phyloP scores from a whole-genome alignment of 2,797 vertebrate genomes.

The Dendrocincla fuliginosa region DNA sequence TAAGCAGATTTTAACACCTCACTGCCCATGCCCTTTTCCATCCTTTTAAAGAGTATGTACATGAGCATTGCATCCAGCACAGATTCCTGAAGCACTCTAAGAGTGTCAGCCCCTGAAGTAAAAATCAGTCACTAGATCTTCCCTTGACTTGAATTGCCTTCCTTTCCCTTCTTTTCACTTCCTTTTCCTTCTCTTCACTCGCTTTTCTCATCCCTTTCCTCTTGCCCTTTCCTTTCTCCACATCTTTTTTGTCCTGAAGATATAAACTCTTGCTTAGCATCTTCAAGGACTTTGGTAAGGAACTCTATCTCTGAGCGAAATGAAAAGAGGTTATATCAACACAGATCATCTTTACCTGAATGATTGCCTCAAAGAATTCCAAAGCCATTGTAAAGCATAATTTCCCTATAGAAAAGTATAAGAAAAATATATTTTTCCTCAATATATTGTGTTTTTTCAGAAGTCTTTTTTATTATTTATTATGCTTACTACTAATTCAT shows the following conservation, averaged over 20 bases:
- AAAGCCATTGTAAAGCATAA: background rate
- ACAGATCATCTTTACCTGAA: background rate
- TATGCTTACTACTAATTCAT: background rate
- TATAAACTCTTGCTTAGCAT: background rate
- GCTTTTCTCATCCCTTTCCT: background rate
- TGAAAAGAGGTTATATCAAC: background rate
- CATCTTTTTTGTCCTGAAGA: background rate
- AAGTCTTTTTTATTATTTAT: background rate
- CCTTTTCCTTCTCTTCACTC: background rate
- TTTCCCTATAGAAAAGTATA: background rate
- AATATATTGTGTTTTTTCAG: background rate
- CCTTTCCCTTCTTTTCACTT: background rate
- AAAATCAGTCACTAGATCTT: background rate
- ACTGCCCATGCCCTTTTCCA: background rate
- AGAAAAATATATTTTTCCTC: background rate
- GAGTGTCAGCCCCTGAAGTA: background rate
- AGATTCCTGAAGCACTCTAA: background rate
- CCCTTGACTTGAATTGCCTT: background rate
- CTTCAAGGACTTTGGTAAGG: background rate
- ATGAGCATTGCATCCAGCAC: background rate
- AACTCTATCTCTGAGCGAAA: background rate
- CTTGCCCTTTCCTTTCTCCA: background rate
- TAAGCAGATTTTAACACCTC: background rate
- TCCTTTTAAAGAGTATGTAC: background rate
- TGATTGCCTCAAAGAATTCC: background rate